Percentiles rank a stretch among this genome's conserved stretches.
These are phyloP conservation scores for Hydrozoanthus gracilis DNA, from an alignment of 92 coral and sea anemone species.

Conservation along the genomic window DNA sequence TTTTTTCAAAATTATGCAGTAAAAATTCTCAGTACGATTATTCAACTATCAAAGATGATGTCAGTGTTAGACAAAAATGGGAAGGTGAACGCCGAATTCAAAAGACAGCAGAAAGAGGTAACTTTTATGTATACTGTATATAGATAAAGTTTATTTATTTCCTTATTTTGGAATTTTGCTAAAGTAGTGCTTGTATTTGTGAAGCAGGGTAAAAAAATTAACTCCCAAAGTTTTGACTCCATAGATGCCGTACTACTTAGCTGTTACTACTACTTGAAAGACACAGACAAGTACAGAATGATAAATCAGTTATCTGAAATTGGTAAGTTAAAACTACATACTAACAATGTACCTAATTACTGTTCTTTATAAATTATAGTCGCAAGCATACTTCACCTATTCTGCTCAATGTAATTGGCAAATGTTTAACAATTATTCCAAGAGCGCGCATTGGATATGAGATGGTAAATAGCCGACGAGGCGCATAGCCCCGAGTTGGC, in stretches of 20 bases:
- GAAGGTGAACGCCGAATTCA: slow-evolving; percentile 77
- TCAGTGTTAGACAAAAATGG: slow-evolving; percentile 81
- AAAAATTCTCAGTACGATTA: slow-evolving; percentile 63
- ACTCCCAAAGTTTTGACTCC: background rate
- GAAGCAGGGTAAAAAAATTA: background rate
- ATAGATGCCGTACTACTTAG: slow-evolving; percentile 76
- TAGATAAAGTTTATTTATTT: no score
- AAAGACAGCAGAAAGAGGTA: slow-evolving; percentile 90
- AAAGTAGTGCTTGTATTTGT: background rate
- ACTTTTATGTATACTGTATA: background rate
- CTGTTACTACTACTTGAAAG: slow-evolving; percentile 80
- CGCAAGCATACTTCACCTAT: background rate
- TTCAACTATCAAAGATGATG: slow-evolving; percentile 74
- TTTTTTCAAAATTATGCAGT: slow-evolving; percentile 30
- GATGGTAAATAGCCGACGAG: no score
- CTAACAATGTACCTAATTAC: background rate
- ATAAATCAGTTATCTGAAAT: slow-evolving; percentile 80
- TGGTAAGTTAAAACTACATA: slow-evolving; percentile 48
- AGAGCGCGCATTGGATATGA: no score
- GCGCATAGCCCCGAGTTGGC: no score
- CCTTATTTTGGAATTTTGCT: background rate
- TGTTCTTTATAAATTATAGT: background rate
- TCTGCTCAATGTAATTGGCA: background rate
- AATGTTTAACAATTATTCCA: no score
- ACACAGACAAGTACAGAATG: slow-evolving; percentile 69